Conservation (phyloP, 2,888 invertebrate genomes). For the Agrochola lychnidis region DNA sequence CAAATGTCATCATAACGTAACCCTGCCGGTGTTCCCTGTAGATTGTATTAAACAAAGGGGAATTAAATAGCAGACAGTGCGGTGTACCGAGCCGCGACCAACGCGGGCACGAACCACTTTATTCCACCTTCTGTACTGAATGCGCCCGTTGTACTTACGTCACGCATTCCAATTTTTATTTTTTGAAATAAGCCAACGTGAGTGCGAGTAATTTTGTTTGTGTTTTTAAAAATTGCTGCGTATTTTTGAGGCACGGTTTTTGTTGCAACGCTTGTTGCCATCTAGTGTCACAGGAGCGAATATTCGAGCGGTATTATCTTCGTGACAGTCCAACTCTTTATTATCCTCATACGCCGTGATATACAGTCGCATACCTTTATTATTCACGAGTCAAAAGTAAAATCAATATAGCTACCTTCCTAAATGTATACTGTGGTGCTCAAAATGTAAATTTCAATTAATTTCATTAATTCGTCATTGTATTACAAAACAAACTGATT, state of each 20-base stretch:
- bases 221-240: constrained; percentile 64
- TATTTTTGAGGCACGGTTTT: constrained; percentile 55
- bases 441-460: constrained; percentile 62
- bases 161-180: constrained; percentile 69
- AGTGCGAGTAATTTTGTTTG: constrained; percentile 68
- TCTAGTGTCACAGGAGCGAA: constrained; percentile 55
- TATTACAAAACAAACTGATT: constrained; percentile 82
- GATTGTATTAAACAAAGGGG: constrained; percentile 85
- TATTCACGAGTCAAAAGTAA: constrained; percentile 39
- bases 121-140: constrained; percentile 71
- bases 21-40: constrained; percentile 80
- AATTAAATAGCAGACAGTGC: constrained; percentile 83
- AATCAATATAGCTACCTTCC: constrained; percentile 38
- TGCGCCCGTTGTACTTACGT: constrained; percentile 68
- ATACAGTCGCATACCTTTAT: constrained; percentile 38
- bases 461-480: constrained; percentile 68
- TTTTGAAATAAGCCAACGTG: constrained; percentile 66
- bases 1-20: constrained; percentile 83
- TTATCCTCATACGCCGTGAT: constrained; percentile 47
- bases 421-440: constrained; percentile 24
- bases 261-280: constrained; percentile 60
- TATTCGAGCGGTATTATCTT: constrained; percentile 56
- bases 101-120: constrained; percentile 78
- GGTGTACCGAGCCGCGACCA: constrained; percentile 80
- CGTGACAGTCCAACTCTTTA: constrained; percentile 50